Evolutionary conservation across 2,113 vertebrate genomes (phyloP).

Genomic region (Zosterops borbonicus): DNA sequence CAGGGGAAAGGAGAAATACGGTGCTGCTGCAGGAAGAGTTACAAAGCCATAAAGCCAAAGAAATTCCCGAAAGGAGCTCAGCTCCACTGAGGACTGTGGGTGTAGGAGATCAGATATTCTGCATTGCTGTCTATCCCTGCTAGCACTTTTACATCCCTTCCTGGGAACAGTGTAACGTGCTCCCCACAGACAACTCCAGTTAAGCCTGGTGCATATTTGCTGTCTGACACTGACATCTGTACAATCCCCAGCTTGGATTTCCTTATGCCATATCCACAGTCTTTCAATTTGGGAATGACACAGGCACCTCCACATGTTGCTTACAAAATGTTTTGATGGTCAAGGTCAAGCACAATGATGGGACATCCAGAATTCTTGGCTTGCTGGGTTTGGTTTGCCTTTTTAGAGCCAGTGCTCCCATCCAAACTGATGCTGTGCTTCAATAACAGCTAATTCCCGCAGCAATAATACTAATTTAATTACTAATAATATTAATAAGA

Average conservation of each 20-base stretch:
- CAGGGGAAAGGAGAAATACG: not conserved
- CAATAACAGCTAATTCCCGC: not conserved
- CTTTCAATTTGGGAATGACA: not conserved
- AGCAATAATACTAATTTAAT: not conserved
- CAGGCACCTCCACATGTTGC: not conserved
- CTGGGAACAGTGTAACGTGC: not conserved
- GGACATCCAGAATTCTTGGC: not conserved
- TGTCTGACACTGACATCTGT: not conserved
- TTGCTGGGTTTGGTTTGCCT: not conserved
- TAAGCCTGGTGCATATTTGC: not conserved
- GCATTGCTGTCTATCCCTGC: not conserved
- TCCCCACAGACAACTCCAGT: not conserved
- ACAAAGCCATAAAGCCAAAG: not conserved
- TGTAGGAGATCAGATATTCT: not conserved
- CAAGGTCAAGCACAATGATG: not conserved
- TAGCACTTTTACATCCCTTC: not conserved
- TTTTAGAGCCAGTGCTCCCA: not conserved
- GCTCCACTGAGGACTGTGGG: not conserved
- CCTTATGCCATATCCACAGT: not conserved
- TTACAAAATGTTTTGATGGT: not conserved
- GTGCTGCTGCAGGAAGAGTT: not conserved
- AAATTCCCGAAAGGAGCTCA: not conserved
- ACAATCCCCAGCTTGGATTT: not conserved
- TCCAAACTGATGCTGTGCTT: not conserved
- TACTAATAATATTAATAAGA: not conserved